phyloP scores from a whole-genome alignment of 2,888 invertebrate species.

The Gymnocheta viridis region DNA sequence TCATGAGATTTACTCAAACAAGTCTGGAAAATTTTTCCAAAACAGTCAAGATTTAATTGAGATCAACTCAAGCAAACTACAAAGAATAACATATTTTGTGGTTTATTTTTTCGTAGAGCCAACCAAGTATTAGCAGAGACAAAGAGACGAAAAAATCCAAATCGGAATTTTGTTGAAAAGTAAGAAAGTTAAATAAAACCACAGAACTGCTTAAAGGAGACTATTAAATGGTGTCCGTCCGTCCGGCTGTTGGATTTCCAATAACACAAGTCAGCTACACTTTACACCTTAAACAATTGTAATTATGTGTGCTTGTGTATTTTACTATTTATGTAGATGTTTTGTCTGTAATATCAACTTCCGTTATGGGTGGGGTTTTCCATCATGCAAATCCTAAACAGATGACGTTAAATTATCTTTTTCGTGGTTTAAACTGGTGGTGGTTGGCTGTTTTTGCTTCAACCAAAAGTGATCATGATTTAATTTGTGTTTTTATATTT shows the following conservation, averaged over 20 bases:
- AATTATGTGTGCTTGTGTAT: background rate
- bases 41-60: conserved; percentile 55
- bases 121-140: background rate
- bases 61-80: conserved; percentile 34
- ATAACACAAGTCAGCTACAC: conserved; percentile 40
- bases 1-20: conserved; percentile 75
- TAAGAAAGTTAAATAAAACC: conserved; percentile 19
- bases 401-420: conserved; percentile 44
- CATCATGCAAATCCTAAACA: conserved; percentile 62
- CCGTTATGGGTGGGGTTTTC: conserved; percentile 58
- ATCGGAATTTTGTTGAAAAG: conserved; percentile 8
- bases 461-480: conserved; percentile 36
- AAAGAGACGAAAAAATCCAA: background rate
- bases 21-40: conserved; percentile 70
- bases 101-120: background rate
- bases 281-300: conserved; percentile 35
- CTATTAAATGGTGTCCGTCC: background rate
- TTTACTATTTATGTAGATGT: background rate
- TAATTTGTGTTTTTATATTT: conserved; percentile 1
- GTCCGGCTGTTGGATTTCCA: background rate
- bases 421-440: conserved; percentile 18
- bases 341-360: conserved; percentile 29
- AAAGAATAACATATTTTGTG: background rate
- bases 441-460: background rate
- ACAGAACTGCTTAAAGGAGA: conserved; percentile 1